Evolutionary conservation across 2,797 vertebrate species (phyloP), one percentile per base, ranked within the genome.

Genomic region (Parambassis ranga): DNA sequence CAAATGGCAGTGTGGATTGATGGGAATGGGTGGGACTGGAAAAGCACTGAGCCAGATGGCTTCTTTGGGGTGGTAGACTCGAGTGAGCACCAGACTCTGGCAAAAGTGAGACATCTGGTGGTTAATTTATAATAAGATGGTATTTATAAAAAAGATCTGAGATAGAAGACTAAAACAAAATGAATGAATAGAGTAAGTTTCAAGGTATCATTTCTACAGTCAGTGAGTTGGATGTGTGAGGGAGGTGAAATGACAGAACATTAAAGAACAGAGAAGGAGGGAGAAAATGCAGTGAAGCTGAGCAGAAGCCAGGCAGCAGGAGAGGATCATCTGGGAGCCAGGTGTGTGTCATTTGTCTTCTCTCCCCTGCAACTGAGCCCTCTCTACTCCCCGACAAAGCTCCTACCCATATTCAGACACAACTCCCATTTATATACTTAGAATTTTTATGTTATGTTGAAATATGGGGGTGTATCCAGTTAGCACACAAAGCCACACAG

Each of bases 281-380:
- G 56, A 62, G 61, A 64, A 49, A 65, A 64, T 28, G 69, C 43
- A 75, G 75, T 55, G 57, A 67, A 79, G 82, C 42, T 65, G 55
- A 75, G 75, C 71, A 78, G 41, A 83, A 87, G 77, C 77, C 60
- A 82, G 49, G 82, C 46, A 82, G 67, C 70, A 81, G 71, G 51
- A 72, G 65, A 75, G 50, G 65, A 64, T 78, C 72, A 71, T 79
- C 65, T 79, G 60, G 63, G 61, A 79, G 60, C 67, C 66, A 61
- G 59, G 61, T 63, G 74, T 71, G 44, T 63, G 52, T 71, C 59
- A 63, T 67, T 71, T 52, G 59, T 70, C 73, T 77, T 56, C 36
- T 58, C 56, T 71, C 53, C 70, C 70, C 63, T 77, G 59, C 62
- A 67, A 68, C 49, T 20, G 56, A 75, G 43, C 49, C 14, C 39